A percentile compares a stretch with the other conserved stretches of the same genome.
These are phyloP conservation scores for Silurus aristotelis DNA, from an alignment of 2,797 vertebrate genomes.

Conservation along the genomic window DNA sequence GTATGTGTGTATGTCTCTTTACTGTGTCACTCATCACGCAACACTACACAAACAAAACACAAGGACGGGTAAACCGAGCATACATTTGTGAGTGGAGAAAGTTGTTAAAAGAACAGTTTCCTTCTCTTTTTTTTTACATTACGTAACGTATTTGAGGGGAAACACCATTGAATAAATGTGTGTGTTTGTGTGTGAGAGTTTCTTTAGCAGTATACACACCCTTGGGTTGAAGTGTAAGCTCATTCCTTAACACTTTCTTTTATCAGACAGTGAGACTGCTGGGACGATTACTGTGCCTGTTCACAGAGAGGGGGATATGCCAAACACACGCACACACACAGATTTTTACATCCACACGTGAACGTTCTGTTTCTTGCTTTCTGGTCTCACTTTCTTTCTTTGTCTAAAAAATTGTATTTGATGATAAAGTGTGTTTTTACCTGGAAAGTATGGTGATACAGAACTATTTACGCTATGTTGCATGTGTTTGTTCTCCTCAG, in stretches of 20 bases:
- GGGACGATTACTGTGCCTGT: slow-evolving; percentile 51
- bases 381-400: background rate
- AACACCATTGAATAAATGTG: background rate
- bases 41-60: slow-evolving; percentile 10
- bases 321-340: slow-evolving; percentile 19
- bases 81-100: background rate
- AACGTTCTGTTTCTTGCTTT: background rate
- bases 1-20: background rate
- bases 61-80: background rate
- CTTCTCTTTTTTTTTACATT: background rate
- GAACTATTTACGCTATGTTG: background rate
- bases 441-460: background rate
- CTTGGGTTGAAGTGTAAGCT: slow-evolving; percentile 29
- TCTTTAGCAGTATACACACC: slow-evolving; percentile 7
- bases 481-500: background rate
- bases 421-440: background rate
- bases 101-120: background rate
- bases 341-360: background rate
- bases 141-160: background rate
- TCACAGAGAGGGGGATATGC: slow-evolving; percentile 31
- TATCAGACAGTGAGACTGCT: slow-evolving; percentile 46
- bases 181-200: slow-evolving; percentile 1
- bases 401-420: background rate
- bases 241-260: slow-evolving; percentile 49
- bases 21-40: background rate